Base-by-base conservation (phyloP, 2,888 invertebrate species). In the Uropetala carovei region DNA sequence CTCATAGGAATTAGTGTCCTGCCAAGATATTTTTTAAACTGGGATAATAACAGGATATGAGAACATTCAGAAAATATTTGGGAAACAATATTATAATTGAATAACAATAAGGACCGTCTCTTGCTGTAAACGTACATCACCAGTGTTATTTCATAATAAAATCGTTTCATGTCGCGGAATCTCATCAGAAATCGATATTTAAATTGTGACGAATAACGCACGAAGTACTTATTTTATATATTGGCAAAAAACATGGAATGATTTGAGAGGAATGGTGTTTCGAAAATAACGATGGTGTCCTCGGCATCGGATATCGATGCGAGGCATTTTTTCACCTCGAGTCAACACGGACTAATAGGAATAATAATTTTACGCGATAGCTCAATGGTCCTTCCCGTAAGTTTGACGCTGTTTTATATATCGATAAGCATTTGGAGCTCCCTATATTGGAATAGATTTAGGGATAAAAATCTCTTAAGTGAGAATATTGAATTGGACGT, bases 181-280 rank as follows among this genome's bases (percentile, higher is more conserved):
- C 27, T 27, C 22, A 75, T 75, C 22, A 30, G 30, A 16, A 86
- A 86, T 59, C 86, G 86, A 86, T 86, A 86, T 60, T 86, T 59
- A 86, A 59, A 83, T 83, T 56, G 83, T 43, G 43, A 86, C 59
- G 27, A n/a, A 86, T 86, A 27, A n/a, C 30, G 16, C 30, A 27
- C 1, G 86, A 86, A 30, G 60, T 86, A 86, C 30, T 86, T 86
- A 86, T 59, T 86, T 86, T 86, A 59, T 86, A 59, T 60, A 86
- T 86, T 60, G 59, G 58, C 43, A 60, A 30, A 59, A 86, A 86
- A 30, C 59, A 59, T 86, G 14, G 59, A 59, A 59, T n/a, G 30
- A 8, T 13, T 16, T 22, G 16, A 22, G 86, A 22, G 27, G 58
- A 14, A 22, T 22, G 59, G 27, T 27, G 85, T 86, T 86, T 86